Percentiles rank a stretch among this genome's conserved stretches.
Evolutionary conservation across 2,797 vertebrate genomes (phyloP).

Genomic region (Gambelia wislizenii): DNA sequence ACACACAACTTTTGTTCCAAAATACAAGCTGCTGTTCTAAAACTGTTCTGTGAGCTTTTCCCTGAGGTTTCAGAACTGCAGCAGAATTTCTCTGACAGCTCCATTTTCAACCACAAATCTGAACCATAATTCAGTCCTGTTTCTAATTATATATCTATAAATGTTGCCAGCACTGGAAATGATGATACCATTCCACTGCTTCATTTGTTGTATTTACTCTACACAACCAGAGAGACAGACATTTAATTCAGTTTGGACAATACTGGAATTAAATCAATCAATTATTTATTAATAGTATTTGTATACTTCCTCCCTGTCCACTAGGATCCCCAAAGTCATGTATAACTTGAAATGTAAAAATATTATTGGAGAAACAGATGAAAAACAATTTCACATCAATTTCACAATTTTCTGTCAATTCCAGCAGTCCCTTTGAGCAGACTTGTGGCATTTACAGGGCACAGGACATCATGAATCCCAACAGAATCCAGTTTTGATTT

Average conservation of each 20-base stretch:
- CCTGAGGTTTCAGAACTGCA: neutral
- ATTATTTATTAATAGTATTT: too few species aligned
- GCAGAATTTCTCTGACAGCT: neutral
- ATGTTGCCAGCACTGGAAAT: neutral
- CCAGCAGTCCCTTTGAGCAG: neutral
- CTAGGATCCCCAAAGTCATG: too few species aligned
- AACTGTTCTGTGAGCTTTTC: neutral
- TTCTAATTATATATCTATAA: neutral
- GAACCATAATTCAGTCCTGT: neutral
- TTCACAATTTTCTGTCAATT: conserved; percentile 29
- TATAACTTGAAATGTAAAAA: too few species aligned
- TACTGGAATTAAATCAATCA: neutral
- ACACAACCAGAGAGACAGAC: neutral
- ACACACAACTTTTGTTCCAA: neutral
- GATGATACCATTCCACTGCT: neutral
- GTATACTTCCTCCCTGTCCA: too few species aligned
- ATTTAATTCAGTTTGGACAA: conserved; percentile 20
- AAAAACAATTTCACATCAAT: too few species aligned
- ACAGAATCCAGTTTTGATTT: neutral
- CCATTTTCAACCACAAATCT: neutral
- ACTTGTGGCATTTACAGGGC: neutral
- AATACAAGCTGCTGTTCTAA: neutral
- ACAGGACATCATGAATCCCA: neutral
- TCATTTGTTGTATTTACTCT: conserved; percentile 31
- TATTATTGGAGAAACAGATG: too few species aligned